These are phyloP conservation scores for Erpobdella octoculata DNA, from an alignment of 2,888 invertebrate genomes.

Conservation along the genomic window DNA sequence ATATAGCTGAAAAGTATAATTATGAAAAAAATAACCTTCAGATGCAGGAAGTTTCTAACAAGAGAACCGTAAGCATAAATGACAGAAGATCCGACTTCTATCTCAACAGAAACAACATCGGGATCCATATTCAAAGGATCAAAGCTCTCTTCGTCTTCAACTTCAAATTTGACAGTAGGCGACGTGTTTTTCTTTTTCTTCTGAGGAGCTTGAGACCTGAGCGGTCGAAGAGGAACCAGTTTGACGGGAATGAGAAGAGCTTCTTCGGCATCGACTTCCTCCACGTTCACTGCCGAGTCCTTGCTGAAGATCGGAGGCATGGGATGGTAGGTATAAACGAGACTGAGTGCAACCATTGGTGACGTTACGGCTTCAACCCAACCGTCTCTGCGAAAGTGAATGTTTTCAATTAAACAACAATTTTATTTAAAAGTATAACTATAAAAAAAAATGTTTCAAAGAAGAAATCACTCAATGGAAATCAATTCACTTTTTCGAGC, in stretches of 20 bases:
- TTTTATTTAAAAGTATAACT: neutral
- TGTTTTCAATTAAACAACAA: neutral
- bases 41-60: constrained; percentile 51
- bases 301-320: constrained; percentile 57
- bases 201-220: constrained; percentile 28
- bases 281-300: neutral
- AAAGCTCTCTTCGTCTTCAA: constrained; percentile 58
- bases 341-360: constrained; percentile 82
- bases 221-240: constrained; percentile 54
- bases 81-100: constrained; percentile 89
- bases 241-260: constrained; percentile 81
- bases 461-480: neutral
- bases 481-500: constrained; percentile 53
- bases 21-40: constrained; percentile 30
- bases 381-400: constrained; percentile 55
- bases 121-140: constrained; percentile 77
- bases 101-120: constrained; percentile 80
- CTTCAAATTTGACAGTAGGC: neutral
- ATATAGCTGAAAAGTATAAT: too few relatives aligned
- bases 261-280: constrained; percentile 60
- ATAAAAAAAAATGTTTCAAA: neutral
- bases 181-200: constrained; percentile 17
- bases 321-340: constrained; percentile 84
- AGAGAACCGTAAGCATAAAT: constrained; percentile 84
- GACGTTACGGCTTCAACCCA: constrained; percentile 97